Base-by-base conservation (phyloP, 2,113 vertebrate genomes). In the cat (Felis catus) region DNA sequence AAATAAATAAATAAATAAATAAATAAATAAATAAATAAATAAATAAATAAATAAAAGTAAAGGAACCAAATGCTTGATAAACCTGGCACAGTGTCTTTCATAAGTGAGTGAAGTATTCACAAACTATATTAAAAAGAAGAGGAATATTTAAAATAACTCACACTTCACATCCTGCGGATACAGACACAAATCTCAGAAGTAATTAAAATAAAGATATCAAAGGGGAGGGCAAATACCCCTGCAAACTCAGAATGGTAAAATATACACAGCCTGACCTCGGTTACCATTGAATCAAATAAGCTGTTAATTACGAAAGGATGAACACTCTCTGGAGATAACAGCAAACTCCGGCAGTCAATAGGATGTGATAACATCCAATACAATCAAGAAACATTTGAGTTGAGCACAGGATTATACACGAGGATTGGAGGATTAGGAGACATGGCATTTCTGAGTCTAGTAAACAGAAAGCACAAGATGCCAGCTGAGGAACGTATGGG, bases 231-330 rank as follows among this genome's bases (percentile, higher is more conserved):
- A 95, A 98, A 97, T 97, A 97, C 23, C 0, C 15, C 0, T 96
- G 95, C 41, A 92, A 97, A 97, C 95, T 51, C 58, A 98, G 96
- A 97, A 98, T 91, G 61, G 90, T 73, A 97, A 97, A 98, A 98
- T 93, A 98, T 87, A 97, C 15, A 63, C 29, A 97, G 65, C 76
- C 89, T 98, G 96, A 98, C 95, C 82, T 97, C 95, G 18, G 96
- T 87, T 97, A 97, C 71, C 84, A 91, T 85, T 96, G 97, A 98
- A 98, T 98, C 88, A 98, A 98, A 97, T 96, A 96, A 98, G 76
- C 84, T 98, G 94, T 97, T 98, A 98, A 98, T 98, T 98, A 97
- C 97, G 97, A 98, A 98, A 98, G 88, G 86, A 98, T 98, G 93
- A 98, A 95, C 70, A 98, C 81, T 55, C 89, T 95, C 16, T 95